Percentiles rank a stretch among this genome's conserved stretches.
Evolutionary conservation across 1,140 invertebrate species (phyloP).

Genomic region (Drosophila ironensis): DNA sequence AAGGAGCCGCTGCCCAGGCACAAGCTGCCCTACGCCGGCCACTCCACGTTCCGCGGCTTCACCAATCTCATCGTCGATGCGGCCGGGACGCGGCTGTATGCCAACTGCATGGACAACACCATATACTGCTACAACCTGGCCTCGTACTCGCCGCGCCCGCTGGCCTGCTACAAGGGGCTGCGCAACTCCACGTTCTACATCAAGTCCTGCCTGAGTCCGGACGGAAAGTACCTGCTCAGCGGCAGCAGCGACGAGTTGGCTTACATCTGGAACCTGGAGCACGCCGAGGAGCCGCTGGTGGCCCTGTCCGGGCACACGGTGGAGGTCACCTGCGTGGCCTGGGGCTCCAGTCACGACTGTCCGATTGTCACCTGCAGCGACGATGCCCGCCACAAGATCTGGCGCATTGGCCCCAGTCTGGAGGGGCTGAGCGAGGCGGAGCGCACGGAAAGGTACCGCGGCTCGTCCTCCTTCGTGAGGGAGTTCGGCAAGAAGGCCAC

Average conservation of each 20-base stretch:
- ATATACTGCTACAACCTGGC: constrained; percentile 93
- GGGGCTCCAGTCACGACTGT: constrained; percentile 84
- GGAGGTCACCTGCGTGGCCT: constrained; percentile 93
- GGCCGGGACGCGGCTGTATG: constrained; percentile 87
- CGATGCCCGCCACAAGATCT: constrained; percentile 89
- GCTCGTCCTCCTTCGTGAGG: constrained; percentile 83
- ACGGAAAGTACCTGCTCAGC: constrained; percentile 90
- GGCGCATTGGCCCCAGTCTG: constrained; percentile 84
- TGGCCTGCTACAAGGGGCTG: constrained; percentile 86
- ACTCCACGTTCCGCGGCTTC: constrained; percentile 88
- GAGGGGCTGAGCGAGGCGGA: constrained; percentile 83
- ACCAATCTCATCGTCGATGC: constrained; percentile 90
- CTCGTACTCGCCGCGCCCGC: constrained; percentile 86
- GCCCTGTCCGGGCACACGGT: constrained; percentile 88
- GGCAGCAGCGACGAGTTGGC: constrained; percentile 92
- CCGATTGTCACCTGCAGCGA: constrained; percentile 91
- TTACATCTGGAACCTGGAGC: constrained; percentile 91
- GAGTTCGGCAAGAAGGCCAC: constrained; percentile 39
- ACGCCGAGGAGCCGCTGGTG: constrained; percentile 85
- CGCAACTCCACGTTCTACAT: constrained; percentile 91
- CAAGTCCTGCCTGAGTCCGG: constrained; percentile 89
- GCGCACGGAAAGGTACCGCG: constrained; percentile 82
- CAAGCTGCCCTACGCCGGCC: constrained; percentile 87
- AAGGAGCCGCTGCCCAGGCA: constrained; percentile 88
- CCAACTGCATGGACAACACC: constrained; percentile 92